Conservation (phyloP, 2,797 vertebrate genomes). For the Syndactyla subalaris region DNA sequence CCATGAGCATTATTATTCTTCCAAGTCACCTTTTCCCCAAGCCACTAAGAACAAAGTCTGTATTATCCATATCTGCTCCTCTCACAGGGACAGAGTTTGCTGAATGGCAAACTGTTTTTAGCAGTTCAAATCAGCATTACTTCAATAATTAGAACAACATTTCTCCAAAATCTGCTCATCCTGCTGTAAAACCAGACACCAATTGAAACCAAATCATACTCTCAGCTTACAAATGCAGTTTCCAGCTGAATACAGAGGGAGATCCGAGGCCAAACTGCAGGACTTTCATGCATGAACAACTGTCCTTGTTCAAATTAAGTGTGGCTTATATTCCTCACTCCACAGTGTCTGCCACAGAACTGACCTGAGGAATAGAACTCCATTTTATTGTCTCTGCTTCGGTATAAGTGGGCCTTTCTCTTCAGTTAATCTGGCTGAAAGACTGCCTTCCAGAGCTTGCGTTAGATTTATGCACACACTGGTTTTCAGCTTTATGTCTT, state of each 20-base stretch:
- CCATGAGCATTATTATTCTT: neutral
- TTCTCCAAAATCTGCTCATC: neutral
- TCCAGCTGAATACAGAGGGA: neutral
- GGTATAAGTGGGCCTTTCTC: neutral
- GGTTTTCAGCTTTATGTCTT: neutral
- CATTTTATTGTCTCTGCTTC: neutral
- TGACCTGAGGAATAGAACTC: neutral
- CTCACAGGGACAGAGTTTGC: neutral
- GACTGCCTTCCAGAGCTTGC: neutral
- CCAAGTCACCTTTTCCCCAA: neutral
- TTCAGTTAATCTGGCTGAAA: neutral
- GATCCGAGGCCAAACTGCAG: neutral
- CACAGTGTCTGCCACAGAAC: neutral
- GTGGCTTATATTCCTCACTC: neutral
- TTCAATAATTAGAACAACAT: neutral
- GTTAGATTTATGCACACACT: neutral
- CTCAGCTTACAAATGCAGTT: neutral
- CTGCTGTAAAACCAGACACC: neutral
- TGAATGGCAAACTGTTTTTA: neutral
- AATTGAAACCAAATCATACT: neutral
- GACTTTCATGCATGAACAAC: neutral
- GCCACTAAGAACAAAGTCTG: neutral
- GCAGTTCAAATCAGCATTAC: neutral
- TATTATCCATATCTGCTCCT: neutral
- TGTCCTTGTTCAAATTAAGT: neutral